Evolutionary conservation across 1,140 invertebrate species (phyloP), one percentile per base, ranked within the genome.

Genomic region (Musca vetustissima): DNA sequence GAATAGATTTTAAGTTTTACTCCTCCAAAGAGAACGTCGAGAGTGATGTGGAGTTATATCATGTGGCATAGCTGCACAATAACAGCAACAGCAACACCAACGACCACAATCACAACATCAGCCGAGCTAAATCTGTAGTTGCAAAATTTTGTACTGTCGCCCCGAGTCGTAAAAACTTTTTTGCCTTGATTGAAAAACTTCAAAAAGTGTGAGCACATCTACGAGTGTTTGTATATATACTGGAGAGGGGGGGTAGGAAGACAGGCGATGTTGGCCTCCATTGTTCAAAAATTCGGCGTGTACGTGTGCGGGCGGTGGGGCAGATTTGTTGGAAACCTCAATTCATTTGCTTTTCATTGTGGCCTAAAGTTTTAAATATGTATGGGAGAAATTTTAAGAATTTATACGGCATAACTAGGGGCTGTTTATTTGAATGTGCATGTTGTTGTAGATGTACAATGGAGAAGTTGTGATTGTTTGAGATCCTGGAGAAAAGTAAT

Each of bases 151-250:
- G 22, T 57, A 28, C 53, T 57, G 53, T 28, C 53, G 53, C 53
- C 53, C 28, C 14, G 53, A 57, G 53, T 17, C 53, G 2, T 57
- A 57, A 57, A 57, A 57, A 57, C 53, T 57, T 57, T 57, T 57
- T 57, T 57, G 53, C 14, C 22, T 57, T 57, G 53, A 57, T 57
- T 57, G 53, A 57, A 57, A 57, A 57, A 57, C 53, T 57, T 57
- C 53, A 57, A 57, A 53, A 57, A 28, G 22, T 57, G 1, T 57
- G 21, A 25, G 9, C 28, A 8, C 22, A n/a, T 22, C 21, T 55
- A 24, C 13, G 24, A 4, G 17, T 55, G 21, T 55, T 24, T 22
- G 22, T 11, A 19, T 2, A 24, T 55, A 22, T 22, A 24, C 21
- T 1, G 22, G 4, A 13, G 36, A 11, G 36, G 36, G 2, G 36